Conservation (phyloP, 2,797 vertebrate genomes). For the Lophotriccus pileatus region DNA sequence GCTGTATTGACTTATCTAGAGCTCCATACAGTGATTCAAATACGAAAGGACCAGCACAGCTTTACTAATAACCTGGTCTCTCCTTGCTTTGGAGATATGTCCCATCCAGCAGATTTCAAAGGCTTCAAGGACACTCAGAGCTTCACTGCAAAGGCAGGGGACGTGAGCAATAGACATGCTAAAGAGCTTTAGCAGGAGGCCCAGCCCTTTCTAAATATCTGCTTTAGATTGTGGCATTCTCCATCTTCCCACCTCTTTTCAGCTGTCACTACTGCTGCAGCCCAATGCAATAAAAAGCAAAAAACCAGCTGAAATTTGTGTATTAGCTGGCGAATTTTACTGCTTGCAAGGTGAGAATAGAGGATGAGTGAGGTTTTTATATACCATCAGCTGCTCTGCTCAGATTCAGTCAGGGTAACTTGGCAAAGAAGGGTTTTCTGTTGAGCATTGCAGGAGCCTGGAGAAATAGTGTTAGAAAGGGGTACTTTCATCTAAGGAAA, state of each 20-base stretch:
- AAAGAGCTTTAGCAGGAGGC: not conserved
- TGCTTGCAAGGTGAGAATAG: constrained; percentile 30
- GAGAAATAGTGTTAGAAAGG: not conserved
- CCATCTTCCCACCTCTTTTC: not conserved
- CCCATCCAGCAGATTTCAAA: not conserved
- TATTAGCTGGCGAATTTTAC: constrained; percentile 43
- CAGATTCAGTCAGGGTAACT: not conserved
- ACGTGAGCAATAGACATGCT: not conserved
- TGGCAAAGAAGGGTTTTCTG: not conserved
- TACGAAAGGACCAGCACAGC: not conserved
- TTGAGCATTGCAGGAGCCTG: not conserved
- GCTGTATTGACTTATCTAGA: not conserved
- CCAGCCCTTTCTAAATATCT: not conserved
- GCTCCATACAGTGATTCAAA: not conserved
- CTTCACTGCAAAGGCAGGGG: not conserved
- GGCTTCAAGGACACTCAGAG: not conserved
- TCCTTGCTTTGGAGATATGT: not conserved
- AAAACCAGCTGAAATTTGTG: not conserved
- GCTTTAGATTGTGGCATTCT: not conserved
- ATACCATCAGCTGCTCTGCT: constrained; percentile 7
- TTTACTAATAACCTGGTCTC: not conserved
- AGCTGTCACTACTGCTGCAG: not conserved
- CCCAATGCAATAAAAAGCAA: not conserved
- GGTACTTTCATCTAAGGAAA: constrained; percentile 30
- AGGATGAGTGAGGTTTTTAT: constrained; percentile 1